Base-by-base conservation (phyloP, 2,113 vertebrate genomes). In the Australoheros scitulus region DNA sequence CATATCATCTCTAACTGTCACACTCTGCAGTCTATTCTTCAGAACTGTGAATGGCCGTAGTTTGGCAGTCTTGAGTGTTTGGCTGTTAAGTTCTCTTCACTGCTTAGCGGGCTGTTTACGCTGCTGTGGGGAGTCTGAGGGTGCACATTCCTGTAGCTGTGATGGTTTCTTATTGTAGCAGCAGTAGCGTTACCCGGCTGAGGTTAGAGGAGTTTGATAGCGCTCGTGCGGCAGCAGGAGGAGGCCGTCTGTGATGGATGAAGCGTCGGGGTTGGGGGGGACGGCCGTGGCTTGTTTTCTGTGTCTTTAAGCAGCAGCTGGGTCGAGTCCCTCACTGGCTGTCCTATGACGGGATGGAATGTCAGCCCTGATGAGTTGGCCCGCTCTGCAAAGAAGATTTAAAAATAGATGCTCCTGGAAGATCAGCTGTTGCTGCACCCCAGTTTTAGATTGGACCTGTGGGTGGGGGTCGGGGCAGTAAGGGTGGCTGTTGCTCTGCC, bases 361-460 rank as follows among this genome's bases (percentile, higher is more conserved):
- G 92, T 88, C 72, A 38, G 82, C 58, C 60, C 85, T 93, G 87
- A 92, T 94, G 90, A 94, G 86, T 91, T 90, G 89, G 89, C 89
- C 91, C 34, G 60, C 89, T 94, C 92, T 83, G 91, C 93, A 90
- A 85, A 89, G 91, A 90, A 72, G 91, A 34, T 94, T 94, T 95
- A 96, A 94, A 96, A 95, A 95, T 96, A 96, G 95, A 93, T 59
- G 3, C 76, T 91, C 81, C 85, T 88, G 87, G 90, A 92, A 90
- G 88, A 93, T 93, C 95, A 96, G 95, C 94, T 96, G 95, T 94
- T 93, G 82, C 91, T 90, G 82, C 83, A 81, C 65, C 89, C 91
- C 75, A 65, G 43, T 83, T 91, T 94, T 87, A 88, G 88, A 80
- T 13, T 1, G 10, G 80, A 77, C 36, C 76, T 87, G 82, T 59